Evolutionary conservation across 2,113 vertebrate species (phyloP).

Genomic region (Erythrolamprus reginae): DNA sequence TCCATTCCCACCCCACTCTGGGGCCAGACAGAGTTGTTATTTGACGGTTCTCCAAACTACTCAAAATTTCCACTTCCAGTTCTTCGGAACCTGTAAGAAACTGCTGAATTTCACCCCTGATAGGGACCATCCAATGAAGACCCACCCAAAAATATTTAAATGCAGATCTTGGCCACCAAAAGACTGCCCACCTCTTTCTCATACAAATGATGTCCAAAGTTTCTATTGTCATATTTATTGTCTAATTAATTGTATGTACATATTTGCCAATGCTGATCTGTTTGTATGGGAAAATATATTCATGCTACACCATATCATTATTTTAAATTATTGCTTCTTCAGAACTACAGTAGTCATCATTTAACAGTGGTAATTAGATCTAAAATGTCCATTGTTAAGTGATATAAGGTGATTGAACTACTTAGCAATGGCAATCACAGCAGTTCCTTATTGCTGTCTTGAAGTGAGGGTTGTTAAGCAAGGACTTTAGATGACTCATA

Average conservation of each 20-base stretch:
- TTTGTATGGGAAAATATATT: background rate
- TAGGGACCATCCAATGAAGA: background rate
- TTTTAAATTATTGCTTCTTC: background rate
- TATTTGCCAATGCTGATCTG: background rate
- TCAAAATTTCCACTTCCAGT: too few species aligned
- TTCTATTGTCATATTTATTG: background rate
- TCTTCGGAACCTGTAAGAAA: too few species aligned
- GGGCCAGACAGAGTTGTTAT: too few species aligned
- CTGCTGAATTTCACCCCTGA: too few species aligned
- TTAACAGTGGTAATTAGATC: background rate
- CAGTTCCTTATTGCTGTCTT: background rate
- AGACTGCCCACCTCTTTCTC: background rate
- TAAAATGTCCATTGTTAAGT: background rate
- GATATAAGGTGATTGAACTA: background rate
- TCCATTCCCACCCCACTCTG: too few species aligned
- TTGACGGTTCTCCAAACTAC: too few species aligned
- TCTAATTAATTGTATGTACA: background rate
- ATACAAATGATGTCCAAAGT: background rate
- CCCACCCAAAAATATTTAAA: background rate
- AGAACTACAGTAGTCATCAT: background rate
- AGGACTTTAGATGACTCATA: background rate
- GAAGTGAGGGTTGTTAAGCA: background rate
- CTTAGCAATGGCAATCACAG: background rate
- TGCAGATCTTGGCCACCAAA: background rate
- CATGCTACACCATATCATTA: background rate